Percentiles rank a stretch among this genome's conserved stretches.
These are phyloP conservation scores for Cryptus viduatorius DNA, from an alignment of 2,888 invertebrate species.

Conservation along the genomic window DNA sequence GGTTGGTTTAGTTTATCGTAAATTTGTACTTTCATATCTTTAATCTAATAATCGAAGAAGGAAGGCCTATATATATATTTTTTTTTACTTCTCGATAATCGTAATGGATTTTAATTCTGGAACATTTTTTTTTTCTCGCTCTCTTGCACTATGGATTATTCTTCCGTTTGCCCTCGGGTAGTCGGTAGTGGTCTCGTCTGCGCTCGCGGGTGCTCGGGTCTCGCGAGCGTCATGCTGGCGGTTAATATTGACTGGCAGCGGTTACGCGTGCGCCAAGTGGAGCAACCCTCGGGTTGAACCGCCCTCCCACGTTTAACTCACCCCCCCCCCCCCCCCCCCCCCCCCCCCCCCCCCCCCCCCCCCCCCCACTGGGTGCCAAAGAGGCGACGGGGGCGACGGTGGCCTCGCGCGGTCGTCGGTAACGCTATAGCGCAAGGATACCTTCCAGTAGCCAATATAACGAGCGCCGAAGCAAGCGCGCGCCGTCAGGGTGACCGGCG, in stretches of 20 bases:
- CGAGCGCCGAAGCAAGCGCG: constrained; percentile 33
- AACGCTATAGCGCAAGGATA: neutral
- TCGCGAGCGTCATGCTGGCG: constrained; percentile 66
- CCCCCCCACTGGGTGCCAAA: neutral
- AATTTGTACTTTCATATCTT: no score
- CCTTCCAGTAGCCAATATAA: constrained; percentile 41
- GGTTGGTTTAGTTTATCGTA: no score
- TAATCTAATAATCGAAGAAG: no score
- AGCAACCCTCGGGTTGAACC: constrained; percentile 64
- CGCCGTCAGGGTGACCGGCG: constrained; percentile 21
- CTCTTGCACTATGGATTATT: constrained; percentile 32
- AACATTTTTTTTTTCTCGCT: neutral
- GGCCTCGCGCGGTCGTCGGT: constrained; percentile 28
- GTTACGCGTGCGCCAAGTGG: constrained; percentile 83
- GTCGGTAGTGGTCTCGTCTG: constrained; percentile 28
- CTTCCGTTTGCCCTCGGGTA: constrained; percentile 34
- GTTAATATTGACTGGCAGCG: constrained; percentile 83
- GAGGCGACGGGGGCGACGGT: constrained; percentile 24
- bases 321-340: no score
- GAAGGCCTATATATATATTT: no score
- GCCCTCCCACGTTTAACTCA: constrained; percentile 64
- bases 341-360: no score
- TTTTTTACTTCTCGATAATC: neutral
- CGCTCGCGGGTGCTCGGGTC: constrained; percentile 37
- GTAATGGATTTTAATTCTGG: neutral